Evolutionary conservation across 2,113 vertebrate genomes (phyloP).

Genomic region (Donacobius atricapilla): DNA sequence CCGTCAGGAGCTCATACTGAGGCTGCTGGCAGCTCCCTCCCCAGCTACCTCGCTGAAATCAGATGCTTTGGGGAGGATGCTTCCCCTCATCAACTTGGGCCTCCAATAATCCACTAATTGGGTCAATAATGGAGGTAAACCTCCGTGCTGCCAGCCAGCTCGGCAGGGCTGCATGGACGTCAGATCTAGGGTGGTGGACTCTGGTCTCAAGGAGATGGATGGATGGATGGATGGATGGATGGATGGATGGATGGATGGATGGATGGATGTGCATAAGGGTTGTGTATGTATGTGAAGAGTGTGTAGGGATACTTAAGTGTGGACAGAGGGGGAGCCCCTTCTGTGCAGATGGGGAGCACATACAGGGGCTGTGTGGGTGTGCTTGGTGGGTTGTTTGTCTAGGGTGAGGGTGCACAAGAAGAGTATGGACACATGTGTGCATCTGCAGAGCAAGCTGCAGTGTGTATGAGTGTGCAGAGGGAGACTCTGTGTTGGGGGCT

Average conservation of each 20-base stretch:
- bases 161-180: not conserved
- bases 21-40: not conserved
- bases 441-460: not conserved
- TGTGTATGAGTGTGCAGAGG: not conserved
- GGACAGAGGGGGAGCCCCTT: accelerated
- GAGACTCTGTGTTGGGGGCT: accelerated
- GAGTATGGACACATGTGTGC: accelerated
- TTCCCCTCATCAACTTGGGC: not conserved
- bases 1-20: accelerated
- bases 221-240: not conserved
- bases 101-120: not conserved
- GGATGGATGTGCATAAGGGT: not conserved
- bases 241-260: not conserved
- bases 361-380: not conserved
- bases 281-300: no score
- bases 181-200: not conserved
- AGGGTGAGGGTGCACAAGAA: not conserved
- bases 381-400: not conserved
- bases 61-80: not conserved
- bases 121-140: not conserved
- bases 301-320: accelerated
- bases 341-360: not conserved
- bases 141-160: not conserved
- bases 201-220: not conserved
- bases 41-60: accelerated